These are phyloP conservation scores for Drymodes brunneopygia DNA, from an alignment of 2,113 vertebrate species.

Conservation along the genomic window DNA sequence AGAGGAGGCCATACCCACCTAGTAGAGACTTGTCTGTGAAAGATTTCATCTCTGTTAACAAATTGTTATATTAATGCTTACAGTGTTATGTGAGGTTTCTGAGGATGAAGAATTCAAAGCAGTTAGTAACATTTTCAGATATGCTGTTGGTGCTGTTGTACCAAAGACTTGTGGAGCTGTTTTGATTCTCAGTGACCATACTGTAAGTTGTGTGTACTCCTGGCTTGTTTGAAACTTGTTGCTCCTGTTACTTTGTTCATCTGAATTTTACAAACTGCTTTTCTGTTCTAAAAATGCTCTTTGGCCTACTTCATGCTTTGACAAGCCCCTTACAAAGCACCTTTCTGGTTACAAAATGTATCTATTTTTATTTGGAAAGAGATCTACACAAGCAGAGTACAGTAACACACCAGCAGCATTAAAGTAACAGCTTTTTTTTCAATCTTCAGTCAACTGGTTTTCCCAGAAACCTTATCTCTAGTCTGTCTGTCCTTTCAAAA, in stretches of 20 bases:
- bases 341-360: background rate
- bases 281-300: background rate
- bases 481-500: slow-evolving; percentile 10
- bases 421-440: background rate
- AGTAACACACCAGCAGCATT: background rate
- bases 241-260: background rate
- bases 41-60: background rate
- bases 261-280: background rate
- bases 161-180: background rate
- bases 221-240: background rate
- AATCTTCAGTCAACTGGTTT: background rate
- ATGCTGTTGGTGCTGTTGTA: background rate
- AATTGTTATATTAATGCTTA: background rate
- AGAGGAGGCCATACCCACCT: background rate
- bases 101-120: background rate
- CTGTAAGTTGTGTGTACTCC: background rate
- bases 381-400: background rate
- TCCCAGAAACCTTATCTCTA: slow-evolving; percentile 19
- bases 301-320: background rate
- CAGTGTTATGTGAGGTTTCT: background rate
- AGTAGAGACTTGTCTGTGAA: background rate
- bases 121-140: background rate
- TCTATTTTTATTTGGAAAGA: background rate
- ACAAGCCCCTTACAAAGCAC: background rate
- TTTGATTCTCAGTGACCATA: background rate